Percentiles rank a stretch among this genome's conserved stretches.
These are phyloP conservation scores for Elegia similella DNA, from an alignment of 2,888 invertebrate species.

Conservation along the genomic window DNA sequence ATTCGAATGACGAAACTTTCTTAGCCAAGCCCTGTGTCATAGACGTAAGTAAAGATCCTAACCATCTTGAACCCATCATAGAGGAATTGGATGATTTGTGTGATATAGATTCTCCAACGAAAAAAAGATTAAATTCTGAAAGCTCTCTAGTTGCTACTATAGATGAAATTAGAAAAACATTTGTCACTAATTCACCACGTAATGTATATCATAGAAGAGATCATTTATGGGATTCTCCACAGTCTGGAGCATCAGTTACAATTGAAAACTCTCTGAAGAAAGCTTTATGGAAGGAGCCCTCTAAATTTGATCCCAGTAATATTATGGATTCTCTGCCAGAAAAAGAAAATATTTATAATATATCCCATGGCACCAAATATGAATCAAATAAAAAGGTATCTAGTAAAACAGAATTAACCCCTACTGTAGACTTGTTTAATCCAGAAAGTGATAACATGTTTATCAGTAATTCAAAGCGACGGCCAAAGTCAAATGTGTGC, in stretches of 20 bases:
- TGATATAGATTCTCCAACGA: constrained; percentile 62
- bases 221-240: constrained; percentile 71
- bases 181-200: constrained; percentile 80
- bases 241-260: constrained; percentile 53
- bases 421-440: constrained; percentile 32
- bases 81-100: constrained; percentile 82
- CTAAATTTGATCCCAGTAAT: constrained; percentile 67
- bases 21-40: constrained; percentile 80
- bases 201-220: constrained; percentile 80
- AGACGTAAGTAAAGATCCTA: constrained; percentile 74
- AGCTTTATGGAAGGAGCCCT: constrained; percentile 75
- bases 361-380: constrained; percentile 51
- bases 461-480: constrained; percentile 50
- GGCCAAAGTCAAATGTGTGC: constrained; percentile 45
- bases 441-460: constrained; percentile 35
- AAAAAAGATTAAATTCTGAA: constrained; percentile 73
- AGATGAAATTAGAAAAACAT: constrained; percentile 82
- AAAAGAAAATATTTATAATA: constrained; percentile 61
- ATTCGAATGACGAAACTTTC: constrained; percentile 72
- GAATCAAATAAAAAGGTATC: constrained; percentile 48
- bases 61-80: constrained; percentile 77
- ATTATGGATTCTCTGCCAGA: constrained; percentile 67
- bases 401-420: constrained; percentile 35
- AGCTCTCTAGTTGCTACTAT: constrained; percentile 84
- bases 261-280: constrained; percentile 61